These are phyloP conservation scores for Tryphoninae sp. DNA, from an alignment of 2,888 invertebrate genomes.

Conservation along the genomic window DNA sequence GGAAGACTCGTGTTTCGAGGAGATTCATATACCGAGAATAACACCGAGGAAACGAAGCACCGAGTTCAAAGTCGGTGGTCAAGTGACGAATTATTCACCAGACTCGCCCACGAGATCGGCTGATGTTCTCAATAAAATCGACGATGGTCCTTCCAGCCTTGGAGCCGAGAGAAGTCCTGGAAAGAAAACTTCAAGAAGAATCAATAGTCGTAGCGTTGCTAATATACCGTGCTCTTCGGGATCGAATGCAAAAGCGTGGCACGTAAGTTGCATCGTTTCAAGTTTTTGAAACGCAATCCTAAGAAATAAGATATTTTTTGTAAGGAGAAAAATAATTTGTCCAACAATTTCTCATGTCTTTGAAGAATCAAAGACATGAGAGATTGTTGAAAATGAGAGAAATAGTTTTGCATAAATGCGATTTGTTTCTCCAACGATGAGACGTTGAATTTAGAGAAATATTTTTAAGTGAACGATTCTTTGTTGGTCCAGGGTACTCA, in stretches of 20 bases:
- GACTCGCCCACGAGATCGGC: conserved; percentile 61
- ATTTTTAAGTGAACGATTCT: not conserved
- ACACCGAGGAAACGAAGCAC: conserved; percentile 72
- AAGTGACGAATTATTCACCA: conserved; percentile 70
- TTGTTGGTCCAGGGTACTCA: conserved; percentile 75
- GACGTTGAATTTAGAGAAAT: too few species aligned
- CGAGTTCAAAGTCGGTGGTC: conserved; percentile 78
- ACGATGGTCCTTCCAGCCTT: conserved; percentile 73
- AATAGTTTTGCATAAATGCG: too few species aligned
- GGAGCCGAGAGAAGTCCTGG: conserved; percentile 71
- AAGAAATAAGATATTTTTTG: too few species aligned
- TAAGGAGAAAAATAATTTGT: too few species aligned
- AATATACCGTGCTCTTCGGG: conserved; percentile 76
- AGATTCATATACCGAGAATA: conserved; percentile 77
- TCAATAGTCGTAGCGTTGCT: conserved; percentile 75
- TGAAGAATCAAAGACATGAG: too few species aligned
- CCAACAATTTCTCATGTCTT: too few species aligned
- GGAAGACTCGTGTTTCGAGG: conserved; percentile 72
- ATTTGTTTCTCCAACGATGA: too few species aligned
- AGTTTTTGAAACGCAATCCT: not conserved
- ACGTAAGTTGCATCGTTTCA: conserved; percentile 67
- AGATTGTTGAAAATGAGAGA: too few species aligned
- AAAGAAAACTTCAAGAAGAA: conserved; percentile 69
- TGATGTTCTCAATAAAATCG: conserved; percentile 65
- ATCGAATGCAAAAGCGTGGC: conserved; percentile 71